phyloP scores from a whole-genome alignment of 2,113 vertebrate genomes.

The Pyxicephalus adspersus region DNA sequence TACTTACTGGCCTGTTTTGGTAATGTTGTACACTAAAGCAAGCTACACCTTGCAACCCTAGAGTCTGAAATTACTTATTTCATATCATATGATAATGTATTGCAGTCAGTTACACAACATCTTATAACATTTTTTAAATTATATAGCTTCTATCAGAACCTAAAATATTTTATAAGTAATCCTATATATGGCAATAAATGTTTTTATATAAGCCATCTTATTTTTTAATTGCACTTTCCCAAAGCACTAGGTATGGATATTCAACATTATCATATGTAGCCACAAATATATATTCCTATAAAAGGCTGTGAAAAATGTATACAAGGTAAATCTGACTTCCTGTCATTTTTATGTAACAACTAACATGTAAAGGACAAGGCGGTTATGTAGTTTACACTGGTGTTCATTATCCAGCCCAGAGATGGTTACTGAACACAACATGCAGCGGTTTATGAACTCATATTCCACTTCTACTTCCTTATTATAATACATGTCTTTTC shows the following conservation, averaged over 20 bases:
- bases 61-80: too few relatives aligned
- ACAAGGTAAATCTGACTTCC: constrained; percentile 5
- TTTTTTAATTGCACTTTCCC: background rate
- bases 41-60: too few relatives aligned
- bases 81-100: too few relatives aligned
- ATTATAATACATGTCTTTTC: constrained; percentile 35
- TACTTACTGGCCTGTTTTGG: too few relatives aligned
- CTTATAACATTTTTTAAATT: too few relatives aligned
- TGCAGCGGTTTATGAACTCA: background rate
- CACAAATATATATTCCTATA: background rate
- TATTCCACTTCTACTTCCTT: background rate
- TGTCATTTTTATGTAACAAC: background rate
- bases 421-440: background rate
- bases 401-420: constrained; percentile 20
- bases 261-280: background rate
- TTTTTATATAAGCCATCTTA: background rate
- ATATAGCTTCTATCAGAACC: too few relatives aligned
- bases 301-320: constrained; percentile 8
- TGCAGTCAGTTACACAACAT: too few relatives aligned
- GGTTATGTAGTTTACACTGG: constrained; percentile 18
- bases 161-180: too few relatives aligned
- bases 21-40: too few relatives aligned
- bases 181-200: too few relatives aligned
- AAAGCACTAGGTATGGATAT: background rate
- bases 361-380: background rate